These are phyloP conservation scores for Eucriotettix oculatus DNA, from an alignment of 2,888 invertebrate species.

Conservation along the genomic window DNA sequence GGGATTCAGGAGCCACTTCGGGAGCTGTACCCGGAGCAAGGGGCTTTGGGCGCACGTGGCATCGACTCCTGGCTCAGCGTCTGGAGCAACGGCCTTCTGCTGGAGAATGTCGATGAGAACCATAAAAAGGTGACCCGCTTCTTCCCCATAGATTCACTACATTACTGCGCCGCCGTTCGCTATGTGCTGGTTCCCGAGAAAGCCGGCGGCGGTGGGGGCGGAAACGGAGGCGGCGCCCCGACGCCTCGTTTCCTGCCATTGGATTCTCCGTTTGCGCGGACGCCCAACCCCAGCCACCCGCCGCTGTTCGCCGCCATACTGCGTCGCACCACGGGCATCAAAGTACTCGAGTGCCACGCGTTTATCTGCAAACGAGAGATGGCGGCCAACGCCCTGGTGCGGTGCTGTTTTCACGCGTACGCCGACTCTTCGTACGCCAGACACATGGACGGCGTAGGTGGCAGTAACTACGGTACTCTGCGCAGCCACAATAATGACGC, in stretches of 20 bases:
- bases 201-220: conserved; percentile 20
- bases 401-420: conserved; percentile 95
- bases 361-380: conserved; percentile 94
- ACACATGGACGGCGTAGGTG: conserved; percentile 22
- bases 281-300: conserved; percentile 84
- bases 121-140: conserved; percentile 86
- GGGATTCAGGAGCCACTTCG: conserved; percentile 93
- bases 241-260: conserved; percentile 82
- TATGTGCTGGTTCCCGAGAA: conserved; percentile 53
- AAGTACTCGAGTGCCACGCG: conserved; percentile 96
- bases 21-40: conserved; percentile 90
- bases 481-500: conserved; percentile 22
- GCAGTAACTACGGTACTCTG: conserved; percentile 29
- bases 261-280: conserved; percentile 89
- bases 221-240: conserved; percentile 29
- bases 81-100: conserved; percentile 86
- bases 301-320: conserved; percentile 94
- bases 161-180: conserved; percentile 90
- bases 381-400: conserved; percentile 92
- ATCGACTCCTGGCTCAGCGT: conserved; percentile 94
- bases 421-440: conserved; percentile 89
- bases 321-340: conserved; percentile 88
- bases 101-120: conserved; percentile 94
- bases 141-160: conserved; percentile 87
- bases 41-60: conserved; percentile 71